Evolutionary conservation across 2,888 invertebrate genomes (phyloP).

Genomic region (Coremacera marginata): DNA sequence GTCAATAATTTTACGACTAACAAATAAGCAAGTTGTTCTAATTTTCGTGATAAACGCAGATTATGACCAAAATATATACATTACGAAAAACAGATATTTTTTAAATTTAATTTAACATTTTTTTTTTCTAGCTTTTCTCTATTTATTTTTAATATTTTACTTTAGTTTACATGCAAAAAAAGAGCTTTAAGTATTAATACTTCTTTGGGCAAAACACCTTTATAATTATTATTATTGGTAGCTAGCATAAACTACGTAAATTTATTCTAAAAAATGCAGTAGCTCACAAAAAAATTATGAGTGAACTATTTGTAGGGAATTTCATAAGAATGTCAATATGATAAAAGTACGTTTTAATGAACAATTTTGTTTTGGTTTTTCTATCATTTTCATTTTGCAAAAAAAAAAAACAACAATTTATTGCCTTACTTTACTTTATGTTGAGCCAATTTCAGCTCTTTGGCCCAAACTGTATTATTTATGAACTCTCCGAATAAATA

Average conservation of each 20-base stretch:
- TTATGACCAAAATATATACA: neutral
- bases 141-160: neutral
- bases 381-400: constrained; percentile 16
- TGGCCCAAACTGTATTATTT: constrained; percentile 81
- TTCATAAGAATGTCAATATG: constrained; percentile 48
- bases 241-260: constrained; percentile 8
- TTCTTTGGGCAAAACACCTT: constrained; percentile 19
- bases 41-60: neutral
- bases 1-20: constrained; percentile 6
- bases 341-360: constrained; percentile 15
- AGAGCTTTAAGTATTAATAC: neutral
- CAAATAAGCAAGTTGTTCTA: neutral
- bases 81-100: neutral
- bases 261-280: constrained; percentile 1
- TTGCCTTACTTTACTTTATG: constrained; percentile 63
- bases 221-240: constrained; percentile 1
- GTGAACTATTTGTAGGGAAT: constrained; percentile 43
- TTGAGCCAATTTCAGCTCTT: constrained; percentile 72
- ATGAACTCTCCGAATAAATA: constrained; percentile 82
- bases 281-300: constrained; percentile 7
- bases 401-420: neutral
- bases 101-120: neutral
- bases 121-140: neutral
- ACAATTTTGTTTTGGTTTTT: neutral
- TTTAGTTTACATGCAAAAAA: neutral